A percentile compares a stretch with the other conserved stretches of the same genome.
These are phyloP conservation scores for Amphiprion ocellaris DNA, from an alignment of 2,113 vertebrate genomes.

Conservation along the genomic window DNA sequence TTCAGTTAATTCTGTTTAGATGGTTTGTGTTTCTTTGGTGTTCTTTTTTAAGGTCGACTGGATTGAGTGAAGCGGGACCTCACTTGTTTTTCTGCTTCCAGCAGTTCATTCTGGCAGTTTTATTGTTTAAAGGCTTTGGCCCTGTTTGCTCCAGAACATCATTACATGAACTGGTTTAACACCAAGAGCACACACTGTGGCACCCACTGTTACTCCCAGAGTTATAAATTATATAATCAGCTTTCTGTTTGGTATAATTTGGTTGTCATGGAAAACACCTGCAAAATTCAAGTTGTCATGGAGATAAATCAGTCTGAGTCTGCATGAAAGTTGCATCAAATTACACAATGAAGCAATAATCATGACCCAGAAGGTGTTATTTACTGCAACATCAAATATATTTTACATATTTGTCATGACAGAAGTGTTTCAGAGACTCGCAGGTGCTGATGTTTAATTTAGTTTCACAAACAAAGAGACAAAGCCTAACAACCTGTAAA, in stretches of 20 bases:
- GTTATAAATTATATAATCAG: slow-evolving; percentile 18
- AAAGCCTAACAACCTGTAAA: too few relatives aligned
- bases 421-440: too few relatives aligned
- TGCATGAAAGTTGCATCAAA: slow-evolving; percentile 13
- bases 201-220: background rate
- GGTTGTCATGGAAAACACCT: slow-evolving; percentile 56
- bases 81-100: too few relatives aligned
- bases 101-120: background rate
- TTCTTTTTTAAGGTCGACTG: background rate
- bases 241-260: slow-evolving; percentile 20
- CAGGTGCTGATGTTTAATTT: too few relatives aligned
- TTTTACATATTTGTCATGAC: too few relatives aligned
- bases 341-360: slow-evolving; percentile 12
- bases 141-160: background rate
- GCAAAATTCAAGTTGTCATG: slow-evolving; percentile 40
- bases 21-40: background rate
- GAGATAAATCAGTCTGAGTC: slow-evolving; percentile 41
- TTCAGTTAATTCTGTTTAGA: too few relatives aligned
- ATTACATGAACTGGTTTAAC: background rate
- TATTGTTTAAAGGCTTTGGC: background rate
- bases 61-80: too few relatives aligned
- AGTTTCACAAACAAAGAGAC: too few relatives aligned
- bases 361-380: background rate
- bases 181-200: background rate
- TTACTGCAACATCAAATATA: background rate